Conservation (phyloP, 2,797 vertebrate species). For the Neosilurus mollespiculum region DNA sequence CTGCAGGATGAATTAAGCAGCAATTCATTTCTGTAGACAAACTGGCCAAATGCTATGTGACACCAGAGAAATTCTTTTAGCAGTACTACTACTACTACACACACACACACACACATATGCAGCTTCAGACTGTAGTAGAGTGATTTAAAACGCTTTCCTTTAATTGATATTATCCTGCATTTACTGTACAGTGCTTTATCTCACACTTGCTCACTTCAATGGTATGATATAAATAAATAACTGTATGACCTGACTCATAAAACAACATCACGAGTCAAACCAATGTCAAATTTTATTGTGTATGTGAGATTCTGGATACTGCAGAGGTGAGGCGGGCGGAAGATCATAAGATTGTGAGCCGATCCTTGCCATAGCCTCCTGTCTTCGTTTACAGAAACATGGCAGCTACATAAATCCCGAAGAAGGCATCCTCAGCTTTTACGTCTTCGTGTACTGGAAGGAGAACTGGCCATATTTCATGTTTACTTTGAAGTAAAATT, state of each 20-base stretch:
- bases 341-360: neutral
- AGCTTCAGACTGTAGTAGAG: neutral
- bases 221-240: neutral
- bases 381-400: neutral
- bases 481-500: conserved; percentile 6
- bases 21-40: neutral
- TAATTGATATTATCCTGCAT: neutral
- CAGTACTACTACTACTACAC: neutral
- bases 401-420: neutral
- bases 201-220: neutral
- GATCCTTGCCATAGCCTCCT: neutral
- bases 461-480: neutral
- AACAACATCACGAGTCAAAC: neutral
- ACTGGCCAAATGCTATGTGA: neutral
- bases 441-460: neutral
- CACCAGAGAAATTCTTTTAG: neutral
- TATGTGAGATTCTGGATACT: neutral
- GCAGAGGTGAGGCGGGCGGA: neutral
- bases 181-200: neutral
- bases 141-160: neutral
- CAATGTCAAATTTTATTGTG: neutral
- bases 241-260: neutral
- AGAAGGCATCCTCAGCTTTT: neutral
- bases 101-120: neutral
- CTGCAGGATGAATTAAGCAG: neutral